Conservation (phyloP, 2,888 invertebrate species). For the Melanostoma mellinum region DNA sequence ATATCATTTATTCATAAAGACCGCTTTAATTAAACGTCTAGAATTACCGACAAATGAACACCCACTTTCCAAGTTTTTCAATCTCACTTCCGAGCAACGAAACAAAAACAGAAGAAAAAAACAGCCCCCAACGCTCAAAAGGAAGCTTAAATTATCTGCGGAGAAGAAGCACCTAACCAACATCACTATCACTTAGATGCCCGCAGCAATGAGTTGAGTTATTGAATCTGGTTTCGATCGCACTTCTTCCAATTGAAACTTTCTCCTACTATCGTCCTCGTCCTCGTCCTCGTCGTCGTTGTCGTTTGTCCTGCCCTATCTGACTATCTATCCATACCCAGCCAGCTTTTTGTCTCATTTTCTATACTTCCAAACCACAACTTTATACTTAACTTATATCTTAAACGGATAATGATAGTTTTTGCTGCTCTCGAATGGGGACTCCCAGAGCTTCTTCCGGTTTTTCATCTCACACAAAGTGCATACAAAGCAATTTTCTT, state of each 20-base stretch:
- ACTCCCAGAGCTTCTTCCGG: constrained; percentile 22
- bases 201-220: constrained; percentile 65
- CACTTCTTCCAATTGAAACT: constrained; percentile 62
- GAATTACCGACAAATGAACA: constrained; percentile 41
- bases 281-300: no score
- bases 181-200: constrained; percentile 38
- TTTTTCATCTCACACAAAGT: constrained; percentile 27
- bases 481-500: constrained; percentile 71
- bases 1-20: constrained; percentile 5
- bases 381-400: constrained; percentile 70
- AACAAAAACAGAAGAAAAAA: constrained; percentile 28
- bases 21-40: constrained; percentile 63
- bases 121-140: constrained; percentile 56
- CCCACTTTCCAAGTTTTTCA: constrained; percentile 52
- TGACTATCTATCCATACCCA: constrained; percentile 3
- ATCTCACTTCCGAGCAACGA: constrained; percentile 12
- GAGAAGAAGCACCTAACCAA: constrained; percentile 17
- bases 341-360: constrained; percentile 45
- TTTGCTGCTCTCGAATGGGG: constrained; percentile 32
- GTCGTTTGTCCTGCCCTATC: no score
- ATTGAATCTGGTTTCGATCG: constrained; percentile 72
- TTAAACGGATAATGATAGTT: constrained; percentile 73
- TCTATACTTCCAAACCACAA: constrained; percentile 62
- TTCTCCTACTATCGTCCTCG: constrained; percentile 28
- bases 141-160: constrained; percentile 67